Base-by-base conservation (phyloP, 2,113 vertebrate species). In the Speoplatyrhinus poulsoni region DNA sequence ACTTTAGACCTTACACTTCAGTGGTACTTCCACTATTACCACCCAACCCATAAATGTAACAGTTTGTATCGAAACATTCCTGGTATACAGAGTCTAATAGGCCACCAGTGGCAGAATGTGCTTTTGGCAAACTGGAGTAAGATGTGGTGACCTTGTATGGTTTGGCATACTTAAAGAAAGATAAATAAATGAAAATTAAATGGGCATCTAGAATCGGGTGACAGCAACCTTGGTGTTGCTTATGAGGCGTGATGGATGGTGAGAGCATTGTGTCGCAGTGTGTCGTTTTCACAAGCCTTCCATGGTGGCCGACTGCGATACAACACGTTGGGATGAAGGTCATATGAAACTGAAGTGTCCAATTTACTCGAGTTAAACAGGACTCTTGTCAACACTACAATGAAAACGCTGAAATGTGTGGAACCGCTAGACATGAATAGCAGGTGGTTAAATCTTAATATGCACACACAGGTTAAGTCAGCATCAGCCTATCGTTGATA, bases 211-310 rank as follows among this genome's bases (percentile, higher is more conserved):
- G 75, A 67, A 65, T 71, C 56, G 57, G 59, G 62, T 75, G 83
- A 82, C 66, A 79, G 74, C 82, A 67, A 57, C 73, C 69, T 59
- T 64, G 41, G 79, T 60, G 65, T 69, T 81, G 83, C 67, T 72
- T 46, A 69, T 50, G 49, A 84, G 82, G 82, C 78, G 83, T 91
- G 89, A 92, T 88, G 82, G 85, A 89, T 70, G 74, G 76, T 57
- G 72, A 11, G 67, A 84, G 68, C n/a, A n/a, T n/a, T n/a, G n/a
- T n/a, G n/a, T 82, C 77, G 17, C 79, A 72, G 73, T 49, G 6
- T 58, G 81, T 52, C 60, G 60, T 72, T 71, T 79, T 76, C 54
- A 5, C 75, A 1, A 15, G 64, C 67, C 59, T 73, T 70, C 77
- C 66, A 69, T 17, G 61, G 67, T 33, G 70, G 60, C 63, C 3